phyloP scores from a whole-genome alignment of 2,797 vertebrate genomes.

The Chelon auratus region DNA sequence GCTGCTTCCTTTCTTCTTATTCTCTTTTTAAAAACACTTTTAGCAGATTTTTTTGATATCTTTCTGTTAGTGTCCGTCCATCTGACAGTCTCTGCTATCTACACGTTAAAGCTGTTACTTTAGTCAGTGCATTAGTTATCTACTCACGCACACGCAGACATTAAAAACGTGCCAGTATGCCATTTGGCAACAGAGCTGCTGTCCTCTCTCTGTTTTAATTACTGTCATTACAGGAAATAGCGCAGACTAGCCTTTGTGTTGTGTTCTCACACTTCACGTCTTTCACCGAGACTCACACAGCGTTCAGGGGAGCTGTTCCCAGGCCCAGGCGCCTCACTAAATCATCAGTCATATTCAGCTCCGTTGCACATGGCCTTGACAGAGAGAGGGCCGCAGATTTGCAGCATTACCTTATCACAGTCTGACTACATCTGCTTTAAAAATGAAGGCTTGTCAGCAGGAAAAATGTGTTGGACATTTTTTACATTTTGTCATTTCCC shows the following conservation, averaged over 20 bases:
- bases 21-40: conserved; percentile 15
- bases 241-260: conserved; percentile 56
- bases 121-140: conserved; percentile 25
- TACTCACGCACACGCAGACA: conserved; percentile 10
- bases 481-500: conserved; percentile 56
- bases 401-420: conserved; percentile 54
- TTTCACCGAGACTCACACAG: conserved; percentile 37
- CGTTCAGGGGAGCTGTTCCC: conserved; percentile 52
- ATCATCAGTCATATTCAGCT: conserved; percentile 56
- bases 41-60: conserved; percentile 11
- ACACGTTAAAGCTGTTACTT: conserved; percentile 38
- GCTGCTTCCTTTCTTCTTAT: conserved; percentile 28
- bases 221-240: conserved; percentile 71
- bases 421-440: conserved; percentile 51
- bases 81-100: conserved; percentile 52
- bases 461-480: conserved; percentile 54
- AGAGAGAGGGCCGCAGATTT: conserved; percentile 43
- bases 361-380: conserved; percentile 42
- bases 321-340: conserved; percentile 33
- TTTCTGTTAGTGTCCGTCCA: conserved; percentile 29
- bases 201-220: conserved; percentile 73
- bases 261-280: conserved; percentile 51
- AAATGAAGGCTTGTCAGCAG: conserved; percentile 50
- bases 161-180: conserved; percentile 34
- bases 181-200: conserved; percentile 57